Base-by-base conservation (phyloP, 2,113 vertebrate genomes). In the Xerus inauris region DNA sequence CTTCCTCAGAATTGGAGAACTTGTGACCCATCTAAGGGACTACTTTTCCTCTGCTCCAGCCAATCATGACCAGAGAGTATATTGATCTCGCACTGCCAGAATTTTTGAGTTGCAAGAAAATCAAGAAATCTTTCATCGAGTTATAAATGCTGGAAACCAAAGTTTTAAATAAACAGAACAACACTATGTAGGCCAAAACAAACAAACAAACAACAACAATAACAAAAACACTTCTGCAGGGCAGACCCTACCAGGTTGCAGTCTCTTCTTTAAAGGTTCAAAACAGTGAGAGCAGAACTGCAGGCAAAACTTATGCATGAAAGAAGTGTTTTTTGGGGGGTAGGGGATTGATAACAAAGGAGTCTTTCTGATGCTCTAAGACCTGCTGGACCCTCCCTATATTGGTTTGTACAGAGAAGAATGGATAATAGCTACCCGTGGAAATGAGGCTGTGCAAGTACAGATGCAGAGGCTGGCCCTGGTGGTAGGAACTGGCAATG, bases 251-350 rank as follows among this genome's bases (percentile, higher is more conserved):
- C 40, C 87, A 80, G 16, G 77, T 67, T 51, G 51, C 17, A 49
- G 32, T 16, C 35, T 77, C 38, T 83, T 93, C 73, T 85, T 91
- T 91, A 91, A 82, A 83, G 75, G 24, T 87, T 76, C 62, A 96
- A 93, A 95, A 32, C 10, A 75, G 4, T 32, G 14, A 91, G 12
- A n/a, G 12, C 45, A 85, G n/a, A 86, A 85, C 24, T 59, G 35
- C 11, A 40, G 22, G 30, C 7, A 59, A 88, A 94, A 71, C 17
- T n/a, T 54, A 85, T 4, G 9, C 17, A 16, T 59, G 20, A 73
- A 93, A 75, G 69, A 86, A 28, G 1, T 45, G 22, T 51, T 76
- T 79, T 95, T 84, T 54, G 0, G 19, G 87, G 7, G 10, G n/a
- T n/a, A n/a, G 1, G 0, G 14, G 3, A 20, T 0, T 80, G 57